A percentile compares a stretch with the other conserved stretches of the same genome.
Conservation (phyloP, 1,140 invertebrate genomes). For the Hylaeus anthracinus region DNA sequence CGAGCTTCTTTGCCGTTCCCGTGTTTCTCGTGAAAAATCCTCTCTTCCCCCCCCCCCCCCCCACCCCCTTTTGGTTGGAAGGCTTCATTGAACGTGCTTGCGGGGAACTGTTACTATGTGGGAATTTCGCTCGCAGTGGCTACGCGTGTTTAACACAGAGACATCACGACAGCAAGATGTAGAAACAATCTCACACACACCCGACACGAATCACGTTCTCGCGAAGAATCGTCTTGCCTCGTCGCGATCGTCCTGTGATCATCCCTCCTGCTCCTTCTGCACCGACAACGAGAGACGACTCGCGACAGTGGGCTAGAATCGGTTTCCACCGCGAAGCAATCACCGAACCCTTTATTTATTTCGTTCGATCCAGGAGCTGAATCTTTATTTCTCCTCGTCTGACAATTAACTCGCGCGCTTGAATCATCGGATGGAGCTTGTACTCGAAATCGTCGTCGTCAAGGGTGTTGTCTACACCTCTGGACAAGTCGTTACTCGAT, state of each 20-base stretch:
- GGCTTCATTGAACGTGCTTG: slow-evolving; percentile 69
- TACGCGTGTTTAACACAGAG: slow-evolving; percentile 34
- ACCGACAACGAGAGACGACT: not conserved
- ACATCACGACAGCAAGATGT: slow-evolving; percentile 59
- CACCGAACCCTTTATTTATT: too few relatives aligned
- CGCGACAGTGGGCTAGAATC: not conserved
- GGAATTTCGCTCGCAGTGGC: slow-evolving; percentile 42
- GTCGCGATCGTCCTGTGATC: not conserved
- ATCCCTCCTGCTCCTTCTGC: not conserved
- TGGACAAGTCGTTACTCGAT: too few relatives aligned
- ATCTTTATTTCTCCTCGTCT: too few relatives aligned
- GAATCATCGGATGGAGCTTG: too few relatives aligned
- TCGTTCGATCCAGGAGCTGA: too few relatives aligned
- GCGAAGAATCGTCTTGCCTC: not conserved
- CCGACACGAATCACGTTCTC: slow-evolving; percentile 26
- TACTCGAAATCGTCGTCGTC: too few relatives aligned
- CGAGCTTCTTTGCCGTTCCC: slow-evolving; percentile 65
- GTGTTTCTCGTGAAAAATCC: slow-evolving; percentile 31
- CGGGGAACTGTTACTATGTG: slow-evolving; percentile 57
- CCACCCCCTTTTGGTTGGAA: slow-evolving; percentile 63
- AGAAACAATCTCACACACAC: slow-evolving; percentile 33
- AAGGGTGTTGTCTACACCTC: too few relatives aligned
- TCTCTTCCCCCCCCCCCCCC: slow-evolving; percentile 59
- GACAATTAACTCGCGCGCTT: too few relatives aligned
- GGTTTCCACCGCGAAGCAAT: too few relatives aligned